A percentile compares a stretch with the other conserved stretches of the same genome.
Evolutionary conservation across 2,113 vertebrate species (phyloP).

Genomic region (Seriola dumerili): DNA sequence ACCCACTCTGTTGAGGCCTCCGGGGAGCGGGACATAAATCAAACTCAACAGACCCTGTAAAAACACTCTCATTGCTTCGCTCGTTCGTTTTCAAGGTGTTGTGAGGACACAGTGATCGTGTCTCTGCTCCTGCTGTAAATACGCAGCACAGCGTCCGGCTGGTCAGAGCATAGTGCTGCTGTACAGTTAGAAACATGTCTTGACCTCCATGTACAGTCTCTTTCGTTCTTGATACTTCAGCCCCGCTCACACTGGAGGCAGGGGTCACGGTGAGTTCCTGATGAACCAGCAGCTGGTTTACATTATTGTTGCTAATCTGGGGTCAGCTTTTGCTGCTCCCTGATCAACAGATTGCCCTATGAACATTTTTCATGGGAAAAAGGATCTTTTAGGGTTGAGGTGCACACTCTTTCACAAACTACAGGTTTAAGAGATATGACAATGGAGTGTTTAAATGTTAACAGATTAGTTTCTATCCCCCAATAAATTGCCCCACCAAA

Average conservation of each 20-base stretch:
- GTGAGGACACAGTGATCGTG: conserved; percentile 8
- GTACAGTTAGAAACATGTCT: conserved; percentile 46
- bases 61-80: conserved; percentile 23
- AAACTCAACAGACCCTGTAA: conserved; percentile 46
- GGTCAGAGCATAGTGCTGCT: conserved; percentile 38
- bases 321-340: conserved; percentile 56
- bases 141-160: conserved; percentile 19
- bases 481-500: conserved; percentile 44
- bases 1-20: conserved; percentile 21
- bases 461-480: conserved; percentile 38
- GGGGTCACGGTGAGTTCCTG: conserved; percentile 57
- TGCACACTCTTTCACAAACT: conserved; percentile 21
- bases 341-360: conserved; percentile 50
- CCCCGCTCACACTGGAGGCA: conserved; percentile 23
- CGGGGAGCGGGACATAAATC: conserved; percentile 45
- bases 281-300: conserved; percentile 68
- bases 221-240: conserved; percentile 34
- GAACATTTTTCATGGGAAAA: conserved; percentile 51
- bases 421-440: conserved; percentile 34
- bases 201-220: conserved; percentile 39
- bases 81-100: conserved; percentile 26
- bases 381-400: conserved; percentile 4
- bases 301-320: conserved; percentile 64
- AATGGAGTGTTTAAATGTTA: conserved; percentile 50
- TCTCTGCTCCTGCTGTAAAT: conserved; percentile 32